A percentile compares a stretch with the other conserved stretches of the same genome.
Conservation (phyloP, 2,888 invertebrate species). For the Nymphalis c-album region DNA sequence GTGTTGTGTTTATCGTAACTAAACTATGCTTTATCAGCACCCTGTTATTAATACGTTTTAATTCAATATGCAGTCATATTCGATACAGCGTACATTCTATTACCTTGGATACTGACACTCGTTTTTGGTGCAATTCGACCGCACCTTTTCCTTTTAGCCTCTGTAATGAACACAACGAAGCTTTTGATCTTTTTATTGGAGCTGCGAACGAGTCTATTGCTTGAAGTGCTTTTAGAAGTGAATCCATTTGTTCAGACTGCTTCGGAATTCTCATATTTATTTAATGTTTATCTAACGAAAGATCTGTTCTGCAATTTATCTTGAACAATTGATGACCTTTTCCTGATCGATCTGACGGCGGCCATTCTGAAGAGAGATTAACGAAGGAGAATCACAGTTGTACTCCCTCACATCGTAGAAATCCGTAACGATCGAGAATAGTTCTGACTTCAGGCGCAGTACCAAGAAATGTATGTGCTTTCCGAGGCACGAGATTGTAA, state of each 20-base stretch:
- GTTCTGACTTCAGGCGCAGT: too few relatives aligned
- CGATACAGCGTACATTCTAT: slow-evolving; percentile 11
- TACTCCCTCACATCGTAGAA: too few relatives aligned
- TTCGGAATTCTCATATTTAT: background rate
- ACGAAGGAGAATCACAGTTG: too few relatives aligned
- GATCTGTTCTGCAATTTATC: too few relatives aligned
- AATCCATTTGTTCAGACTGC: background rate
- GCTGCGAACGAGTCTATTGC: background rate
- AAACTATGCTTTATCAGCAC: background rate
- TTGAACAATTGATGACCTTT: too few relatives aligned
- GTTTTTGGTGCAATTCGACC: slow-evolving; percentile 21
- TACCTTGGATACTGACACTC: slow-evolving; percentile 20
- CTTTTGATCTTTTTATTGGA: slow-evolving; percentile 8
- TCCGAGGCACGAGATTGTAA: too few relatives aligned
- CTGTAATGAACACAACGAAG: slow-evolving; percentile 20
- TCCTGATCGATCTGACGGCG: too few relatives aligned
- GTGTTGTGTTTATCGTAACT: too few relatives aligned
- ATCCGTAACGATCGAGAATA: too few relatives aligned
- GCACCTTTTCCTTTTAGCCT: slow-evolving; percentile 27
- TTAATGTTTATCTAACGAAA: too few relatives aligned
- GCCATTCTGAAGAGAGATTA: too few relatives aligned
- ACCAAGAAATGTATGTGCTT: too few relatives aligned
- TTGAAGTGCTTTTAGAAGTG: background rate
- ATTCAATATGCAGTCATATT: slow-evolving; percentile 5
- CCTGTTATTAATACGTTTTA: background rate